Evolutionary conservation across 2,113 vertebrate species (phyloP), one percentile per base, ranked within the genome.

Genomic region (Malaclemys terrapin): DNA sequence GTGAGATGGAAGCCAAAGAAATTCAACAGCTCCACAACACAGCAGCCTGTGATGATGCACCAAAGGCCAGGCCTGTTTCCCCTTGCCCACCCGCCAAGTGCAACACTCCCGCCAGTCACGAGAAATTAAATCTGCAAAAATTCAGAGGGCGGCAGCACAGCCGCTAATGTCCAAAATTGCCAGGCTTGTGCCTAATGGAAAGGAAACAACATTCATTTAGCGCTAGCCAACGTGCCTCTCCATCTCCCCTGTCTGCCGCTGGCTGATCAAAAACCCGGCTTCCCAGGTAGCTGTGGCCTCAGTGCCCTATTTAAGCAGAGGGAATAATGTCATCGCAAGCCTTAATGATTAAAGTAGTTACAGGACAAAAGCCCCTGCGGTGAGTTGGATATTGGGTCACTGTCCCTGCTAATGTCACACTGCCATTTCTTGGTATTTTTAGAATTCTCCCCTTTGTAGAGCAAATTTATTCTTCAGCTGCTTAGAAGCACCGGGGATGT

Each of bases 121-220:
- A 83, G 49, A 80, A 80, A 98, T 97, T 91, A 94, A 97, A 97
- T 79, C 94, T 96, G 87, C 90, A 95, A 35, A 59, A 92, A 94
- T 56, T 97, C 91, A 3, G 56, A 95, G 96, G 94, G 93, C 90
- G 80, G 89, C 65, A 81, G 92, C 17, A 85, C 89, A 90, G 42
- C 90, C 82, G 49, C 92, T 49, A 95, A 84, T 29, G 96, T 84
- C 80, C 78, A 94, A 85, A 95, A 45, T 50, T 83, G 86, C 89
- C 82, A 45, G 93, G 38, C 86, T 95, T 91, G 31, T 78, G 97
- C 82, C 95, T 96, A 95, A 97, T 95, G 96, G 84, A 95, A 97
- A 97, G 96, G 93, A 96, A 84, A 80, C 91, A 35, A 6, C 90
- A 76, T 72, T 81, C 96, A 97, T 95, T 97, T 87, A 94, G 93